Conservation (phyloP, 2,888 invertebrate genomes). For the Noctua pronuba region DNA sequence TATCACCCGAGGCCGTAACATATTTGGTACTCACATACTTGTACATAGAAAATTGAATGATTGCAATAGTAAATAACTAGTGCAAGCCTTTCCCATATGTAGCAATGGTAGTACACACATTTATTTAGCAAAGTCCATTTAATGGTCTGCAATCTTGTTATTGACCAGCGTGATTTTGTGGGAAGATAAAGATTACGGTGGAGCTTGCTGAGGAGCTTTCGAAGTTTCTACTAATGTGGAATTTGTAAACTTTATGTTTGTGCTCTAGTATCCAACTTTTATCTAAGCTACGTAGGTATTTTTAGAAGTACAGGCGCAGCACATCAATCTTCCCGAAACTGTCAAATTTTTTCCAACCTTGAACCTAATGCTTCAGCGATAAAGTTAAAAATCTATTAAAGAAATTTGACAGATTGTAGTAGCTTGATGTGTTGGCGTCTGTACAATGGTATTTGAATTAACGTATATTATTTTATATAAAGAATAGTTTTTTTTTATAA, state of each 20-base stretch:
- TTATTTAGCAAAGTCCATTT: constrained; percentile 27
- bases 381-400: too few species aligned
- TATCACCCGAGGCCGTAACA: neutral
- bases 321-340: too few species aligned
- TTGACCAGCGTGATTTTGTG: neutral
- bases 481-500: neutral
- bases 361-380: too few species aligned
- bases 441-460: too few species aligned
- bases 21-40: constrained; percentile 8
- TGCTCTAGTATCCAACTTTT: neutral
- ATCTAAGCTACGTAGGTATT: neutral
- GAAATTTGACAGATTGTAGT: too few species aligned
- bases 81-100: constrained; percentile 49
- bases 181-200: neutral
- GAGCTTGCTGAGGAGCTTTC: neutral
- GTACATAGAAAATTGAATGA: constrained; percentile 48
- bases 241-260: neutral
- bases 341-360: too few species aligned
- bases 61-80: constrained; percentile 57
- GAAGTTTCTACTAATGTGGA: neutral
- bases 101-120: constrained; percentile 42
- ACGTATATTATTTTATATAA: too few species aligned
- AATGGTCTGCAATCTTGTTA: constrained; percentile 15
- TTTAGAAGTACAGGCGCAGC: too few species aligned
- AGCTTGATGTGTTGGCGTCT: too few species aligned